Evolutionary conservation across 1,140 invertebrate genomes (phyloP), one percentile per base, ranked within the genome.

Genomic region (Littorina saxatilis): DNA sequence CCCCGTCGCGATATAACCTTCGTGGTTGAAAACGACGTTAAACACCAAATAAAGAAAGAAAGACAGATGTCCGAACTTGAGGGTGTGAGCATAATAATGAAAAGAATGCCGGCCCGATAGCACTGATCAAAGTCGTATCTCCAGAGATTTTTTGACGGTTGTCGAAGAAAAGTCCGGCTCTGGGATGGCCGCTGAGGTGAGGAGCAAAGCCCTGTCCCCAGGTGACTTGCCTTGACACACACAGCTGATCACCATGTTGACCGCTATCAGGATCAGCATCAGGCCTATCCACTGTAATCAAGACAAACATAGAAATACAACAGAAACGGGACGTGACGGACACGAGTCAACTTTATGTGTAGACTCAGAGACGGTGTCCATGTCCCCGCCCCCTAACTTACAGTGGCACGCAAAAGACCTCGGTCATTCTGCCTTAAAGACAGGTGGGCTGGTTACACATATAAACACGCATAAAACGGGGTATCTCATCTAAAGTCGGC

Each of bases 261-360:
- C 47, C 0, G 80, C 17, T 7, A 87, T 77, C 3, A 84, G 47
- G 32, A 84, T 37, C n/a, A 83, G 32, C 73, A 86, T 75, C 35
- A 87, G 63, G 3, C 70, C 81, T 23, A 87, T 37, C 86, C 86
- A 87, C 86, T 87, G 81, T 50, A 43, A 39, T 58, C 37, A n/a
- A 4, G 4, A 13, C 20, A 4, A n/a, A 43, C n/a, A 50, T 7
- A 23, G 23, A 3, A 15, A n/a, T 17, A 32, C 15, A 66, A 78
- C 2, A 7, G 13, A 58, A 32, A 0, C 1, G 77, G 1, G 37
- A 43, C 15, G 43, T 3, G 35, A 76, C 76, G 15, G 35, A 9
- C 4, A 32, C 37, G 47, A 58, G n/a, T n/a, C n/a, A n/a, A n/a
- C n/a, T n/a, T n/a, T n/a, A n/a, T n/a, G n/a, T n/a, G n/a, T n/a